Evolutionary conservation across 1,140 invertebrate species (phyloP).

Genomic region (Physella acuta): DNA sequence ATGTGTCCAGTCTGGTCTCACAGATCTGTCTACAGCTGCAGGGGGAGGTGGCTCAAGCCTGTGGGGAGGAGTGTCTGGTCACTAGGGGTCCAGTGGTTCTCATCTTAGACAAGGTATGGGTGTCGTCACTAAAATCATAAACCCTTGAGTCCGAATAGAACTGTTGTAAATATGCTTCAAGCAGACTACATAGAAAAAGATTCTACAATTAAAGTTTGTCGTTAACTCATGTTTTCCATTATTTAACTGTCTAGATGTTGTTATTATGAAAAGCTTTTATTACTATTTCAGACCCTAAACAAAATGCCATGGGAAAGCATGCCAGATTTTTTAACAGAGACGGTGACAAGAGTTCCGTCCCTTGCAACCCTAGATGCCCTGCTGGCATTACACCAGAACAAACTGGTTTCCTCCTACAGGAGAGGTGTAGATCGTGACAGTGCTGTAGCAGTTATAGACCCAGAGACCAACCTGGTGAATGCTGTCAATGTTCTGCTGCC

Average conservation of each 20-base stretch:
- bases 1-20: neutral
- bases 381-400: conserved; percentile 48
- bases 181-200: neutral
- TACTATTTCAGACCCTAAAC: conserved; percentile 67
- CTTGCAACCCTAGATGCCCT: conserved; percentile 70
- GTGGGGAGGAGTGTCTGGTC: neutral
- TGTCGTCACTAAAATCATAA: neutral
- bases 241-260: neutral
- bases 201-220: neutral
- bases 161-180: neutral
- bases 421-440: neutral
- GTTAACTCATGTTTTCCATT: neutral
- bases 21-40: neutral
- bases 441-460: conserved; percentile 10
- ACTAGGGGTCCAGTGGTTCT: conserved; percentile 3
- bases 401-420: neutral
- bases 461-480: conserved; percentile 20
- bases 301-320: conserved; percentile 76
- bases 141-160: neutral
- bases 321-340: conserved; percentile 66
- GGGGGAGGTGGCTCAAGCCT: neutral
- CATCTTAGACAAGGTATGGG: conserved; percentile 22
- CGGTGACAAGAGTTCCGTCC: conserved; percentile 74
- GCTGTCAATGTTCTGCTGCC: conserved; percentile 14
- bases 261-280: too few species aligned